Evolutionary conservation across 2,113 vertebrate species (phyloP), one percentile per base, ranked within the genome.

Genomic region (Indicator indicator): DNA sequence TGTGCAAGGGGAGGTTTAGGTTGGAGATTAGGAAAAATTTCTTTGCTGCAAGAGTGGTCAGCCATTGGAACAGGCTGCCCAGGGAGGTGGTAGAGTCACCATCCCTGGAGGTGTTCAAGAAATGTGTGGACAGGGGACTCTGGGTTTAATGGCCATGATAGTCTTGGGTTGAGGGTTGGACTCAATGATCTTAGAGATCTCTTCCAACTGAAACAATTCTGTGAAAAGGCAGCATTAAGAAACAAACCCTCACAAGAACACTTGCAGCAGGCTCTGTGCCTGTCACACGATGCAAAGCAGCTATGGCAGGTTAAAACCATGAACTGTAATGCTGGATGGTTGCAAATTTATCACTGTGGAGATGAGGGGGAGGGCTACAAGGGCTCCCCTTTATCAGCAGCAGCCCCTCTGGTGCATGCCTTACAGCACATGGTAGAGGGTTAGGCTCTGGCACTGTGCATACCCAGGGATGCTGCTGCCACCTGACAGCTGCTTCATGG

Each of bases 401-500:
- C 44, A 44, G 26, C 68, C 38, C 23, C 38, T 17, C 4, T 7
- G 36, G 46, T 36, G n/a, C 12, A 2, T 9, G 38, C 40, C 62
- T 69, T 74, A 10, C 11, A 33, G 33, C 15, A 27, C 27, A 4
- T 1, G 0, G 0, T 27, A 16, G 58, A 0, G 1, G 42, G 44
- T 42, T 13, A 7, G 26, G 63, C 63, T 38, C 26, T 1, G 9
- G 48, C 48, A 32, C 70, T 14, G 30, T 38, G 11, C n/a, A 38
- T 1, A 40, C 14, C 44, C 27, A 9, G 59, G 11, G 46, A 20
- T 20, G 55, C 46, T 80, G 58, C 44, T 62, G 85, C 70, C 64
- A 40, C 40, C 70, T 21, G 40, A 18, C 32, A 63, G 80, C 60
- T 81, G 59, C 20, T 81, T 77, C 12, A 2, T 28, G 36, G 30